Evolutionary conservation across 2,113 vertebrate genomes (phyloP), one percentile per base, ranked within the genome.

Genomic region (Corydoras sp.): DNA sequence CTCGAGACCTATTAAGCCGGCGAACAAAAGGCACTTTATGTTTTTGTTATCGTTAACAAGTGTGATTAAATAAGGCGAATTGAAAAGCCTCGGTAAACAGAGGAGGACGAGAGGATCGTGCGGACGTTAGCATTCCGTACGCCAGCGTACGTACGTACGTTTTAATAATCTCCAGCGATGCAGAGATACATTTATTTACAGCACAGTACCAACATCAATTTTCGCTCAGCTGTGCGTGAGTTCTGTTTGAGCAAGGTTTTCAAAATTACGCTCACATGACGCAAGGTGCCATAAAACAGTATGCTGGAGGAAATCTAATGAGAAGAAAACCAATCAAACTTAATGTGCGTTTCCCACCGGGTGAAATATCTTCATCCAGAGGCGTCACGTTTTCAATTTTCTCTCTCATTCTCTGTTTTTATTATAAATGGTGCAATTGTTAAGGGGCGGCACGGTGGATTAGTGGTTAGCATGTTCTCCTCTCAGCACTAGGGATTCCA

Each of bases 281-380:
- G 55, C 58, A 51, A 30, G 54, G 49, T 43, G 9, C 31, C n/a
- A 71, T 65, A 58, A 64, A 72, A 55, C 12, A 14, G 10, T 31
- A 35, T 15, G 10, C 50, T 15, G 30, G 65, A 12, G 14, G 30
- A 67, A 53, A 18, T 48, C 29, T 65, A 51, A 66, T 53, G 31
- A 31, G 56, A 58, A 53, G 48, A 73, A 73, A 53, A 66, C 10
- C 55, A 72, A 58, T 56, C 71, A 72, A 58, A 35, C 56, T 60
- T 73, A 14, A 58, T 73, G 63, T 58, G 54, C 48, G n/a, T 54
- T 15, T 15, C 50, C 15, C 2, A 54, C 51, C 30, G 65, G 3
- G 70, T 53, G 48, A 56, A 72, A 49, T 4, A 64, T 61, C 60
- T 63, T 29, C n/a, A 15, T 62, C 55, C 35, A 53, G 14, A 13